Conservation (phyloP, 2,113 vertebrate genomes). For the Isurus oxyrinchus region DNA sequence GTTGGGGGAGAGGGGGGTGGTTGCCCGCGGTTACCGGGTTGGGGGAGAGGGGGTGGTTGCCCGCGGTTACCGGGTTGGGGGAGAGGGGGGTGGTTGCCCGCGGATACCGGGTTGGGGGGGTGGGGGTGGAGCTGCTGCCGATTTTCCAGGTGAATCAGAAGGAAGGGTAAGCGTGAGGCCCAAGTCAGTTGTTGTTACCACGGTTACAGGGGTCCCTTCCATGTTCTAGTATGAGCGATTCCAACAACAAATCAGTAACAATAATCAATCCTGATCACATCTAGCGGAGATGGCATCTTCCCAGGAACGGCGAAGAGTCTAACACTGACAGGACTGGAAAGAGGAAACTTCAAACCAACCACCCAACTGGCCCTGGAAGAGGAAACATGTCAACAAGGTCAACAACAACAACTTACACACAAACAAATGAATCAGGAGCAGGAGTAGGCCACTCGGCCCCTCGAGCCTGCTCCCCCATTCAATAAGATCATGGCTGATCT, state of each 20-base stretch:
- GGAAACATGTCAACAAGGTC: not conserved
- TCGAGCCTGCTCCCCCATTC: too few species aligned
- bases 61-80: not conserved
- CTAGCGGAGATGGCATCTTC: not conserved
- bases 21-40: not conserved
- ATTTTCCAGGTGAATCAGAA: not conserved
- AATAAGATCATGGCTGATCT: too few species aligned
- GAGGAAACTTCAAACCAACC: not conserved
- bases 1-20: not conserved
- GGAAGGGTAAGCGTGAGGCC: not conserved
- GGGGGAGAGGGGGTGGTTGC: not conserved
- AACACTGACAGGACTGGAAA: not conserved
- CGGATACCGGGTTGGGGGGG: not conserved
- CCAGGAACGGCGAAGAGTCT: not conserved
- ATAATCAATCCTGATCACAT: not conserved
- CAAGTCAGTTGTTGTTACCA: not conserved
- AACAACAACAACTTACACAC: not conserved
- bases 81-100: not conserved
- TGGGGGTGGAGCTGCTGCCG: not conserved
- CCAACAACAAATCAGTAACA: not conserved
- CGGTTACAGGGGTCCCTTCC: not conserved
- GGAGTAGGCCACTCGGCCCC: too few species aligned
- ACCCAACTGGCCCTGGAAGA: not conserved
- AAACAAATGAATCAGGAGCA: too few species aligned
- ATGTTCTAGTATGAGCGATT: not conserved